phyloP scores from a whole-genome alignment of 1,140 invertebrate genomes.

The Drosophila equinoxialis region DNA sequence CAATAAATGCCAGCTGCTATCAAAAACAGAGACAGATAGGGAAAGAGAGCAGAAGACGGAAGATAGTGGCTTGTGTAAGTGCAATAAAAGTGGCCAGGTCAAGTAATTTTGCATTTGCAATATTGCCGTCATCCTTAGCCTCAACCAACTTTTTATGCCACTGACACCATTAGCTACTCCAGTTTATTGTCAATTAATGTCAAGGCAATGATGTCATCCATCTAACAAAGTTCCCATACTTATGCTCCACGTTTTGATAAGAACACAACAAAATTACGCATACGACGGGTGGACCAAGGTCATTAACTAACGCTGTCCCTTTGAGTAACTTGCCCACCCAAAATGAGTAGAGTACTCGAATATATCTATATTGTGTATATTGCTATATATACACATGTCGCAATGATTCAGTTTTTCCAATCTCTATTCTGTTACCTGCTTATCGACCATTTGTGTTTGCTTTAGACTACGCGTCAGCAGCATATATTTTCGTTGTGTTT shows the following conservation, averaged over 20 bases:
- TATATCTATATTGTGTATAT: neutral
- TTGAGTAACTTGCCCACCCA: slow-evolving; percentile 5
- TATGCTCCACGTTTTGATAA: slow-evolving; percentile 41
- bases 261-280: slow-evolving; percentile 54
- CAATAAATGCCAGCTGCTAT: slow-evolving; percentile 68
- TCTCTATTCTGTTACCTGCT: slow-evolving; percentile 16
- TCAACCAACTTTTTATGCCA: slow-evolving; percentile 23
- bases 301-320: slow-evolving; percentile 68
- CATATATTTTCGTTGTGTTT: slow-evolving; percentile 21
- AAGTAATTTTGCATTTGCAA: slow-evolving; percentile 61
- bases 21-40: slow-evolving; percentile 4
- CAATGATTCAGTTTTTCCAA: slow-evolving; percentile 68
- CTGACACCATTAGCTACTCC: neutral
- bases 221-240: slow-evolving; percentile 4
- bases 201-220: slow-evolving; percentile 68
- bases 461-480: slow-evolving; percentile 22
- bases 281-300: slow-evolving; percentile 78
- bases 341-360: neutral
- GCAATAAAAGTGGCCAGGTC: slow-evolving; percentile 29
- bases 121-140: no score
- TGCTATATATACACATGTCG: slow-evolving; percentile 35
- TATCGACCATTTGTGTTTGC: slow-evolving; percentile 31
- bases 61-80: neutral
- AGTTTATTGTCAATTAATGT: slow-evolving; percentile 40
- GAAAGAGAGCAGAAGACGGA: neutral